A percentile compares a stretch with the other conserved stretches of the same genome.
phyloP scores from a whole-genome alignment of 2,113 vertebrate species.

The cattle (Bos taurus) region DNA sequence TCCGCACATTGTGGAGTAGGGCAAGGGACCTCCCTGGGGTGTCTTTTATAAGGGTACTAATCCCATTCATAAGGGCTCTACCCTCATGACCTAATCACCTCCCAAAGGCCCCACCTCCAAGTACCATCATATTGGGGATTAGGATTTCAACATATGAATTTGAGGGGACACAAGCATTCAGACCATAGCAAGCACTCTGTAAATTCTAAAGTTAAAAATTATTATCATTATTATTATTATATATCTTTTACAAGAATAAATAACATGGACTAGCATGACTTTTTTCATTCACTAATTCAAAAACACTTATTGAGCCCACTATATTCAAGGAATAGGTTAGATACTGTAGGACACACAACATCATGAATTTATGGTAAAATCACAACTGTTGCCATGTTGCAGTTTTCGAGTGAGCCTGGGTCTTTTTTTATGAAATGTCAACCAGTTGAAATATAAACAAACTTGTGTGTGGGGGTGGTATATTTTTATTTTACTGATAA shows the following conservation, averaged over 20 bases:
- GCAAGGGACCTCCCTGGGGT: neutral
- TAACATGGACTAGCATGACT: neutral
- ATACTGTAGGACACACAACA: neutral
- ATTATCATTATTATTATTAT: neutral
- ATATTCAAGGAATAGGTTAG: constrained; percentile 8
- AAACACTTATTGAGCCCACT: neutral
- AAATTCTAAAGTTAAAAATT: neutral
- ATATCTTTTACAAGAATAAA: neutral
- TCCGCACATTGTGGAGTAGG: neutral
- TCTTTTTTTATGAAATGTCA: constrained; percentile 24
- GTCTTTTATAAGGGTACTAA: neutral
- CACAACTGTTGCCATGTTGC: neutral
- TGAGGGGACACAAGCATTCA: neutral
- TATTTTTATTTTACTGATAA: constrained; percentile 14
- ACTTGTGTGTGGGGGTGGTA: neutral
- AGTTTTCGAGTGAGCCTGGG: neutral
- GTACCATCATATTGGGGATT: neutral
- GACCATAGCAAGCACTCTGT: neutral
- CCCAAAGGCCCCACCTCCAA: neutral
- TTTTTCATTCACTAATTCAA: neutral
- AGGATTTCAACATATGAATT: neutral
- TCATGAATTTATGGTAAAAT: neutral
- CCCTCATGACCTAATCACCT: neutral
- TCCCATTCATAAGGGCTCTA: neutral
- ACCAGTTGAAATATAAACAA: neutral